Base-by-base conservation (phyloP, 2,888 invertebrate genomes). In the Linnaemya tessellans region DNA sequence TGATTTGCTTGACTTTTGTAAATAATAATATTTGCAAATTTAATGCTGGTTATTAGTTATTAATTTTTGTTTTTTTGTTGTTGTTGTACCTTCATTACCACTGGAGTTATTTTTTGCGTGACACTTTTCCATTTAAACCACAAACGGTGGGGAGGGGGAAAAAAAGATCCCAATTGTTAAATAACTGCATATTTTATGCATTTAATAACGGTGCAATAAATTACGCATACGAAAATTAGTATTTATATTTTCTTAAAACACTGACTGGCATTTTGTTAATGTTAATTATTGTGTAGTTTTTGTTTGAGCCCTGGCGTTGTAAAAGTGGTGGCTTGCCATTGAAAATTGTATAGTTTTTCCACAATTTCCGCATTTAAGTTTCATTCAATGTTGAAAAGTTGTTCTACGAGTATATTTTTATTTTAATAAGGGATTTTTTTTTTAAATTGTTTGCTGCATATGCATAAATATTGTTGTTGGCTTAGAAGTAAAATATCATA, bases 281-380 rank as follows among this genome's bases (percentile, higher is more conserved):
- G 3, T 18, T 54, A 68, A 54, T 51, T 30, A 41, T 54, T 35
- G 13, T 58, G 58, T 43, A 41, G 25, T 56, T 70, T 41, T 13
- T 46, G n/a, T 35, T 74, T 35, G 4, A 79, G 62, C 20, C 51
- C 18, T 62, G 78, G n/a, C 54, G 38, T 56, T 70, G 9, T 3
- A 1, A 56, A 46, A 35, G 43, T 58, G 22, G 22, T 20, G 20
- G 30, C n/a, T 62, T 54, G 60, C 20, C 77, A 80, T 75, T 80
- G 79, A 67, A 64, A 8, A 35, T 46, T 62, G 49, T 73, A n/a
- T 43, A 80, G 43, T 56, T 65, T 65, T 77, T 60, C 11, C 65
- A 77, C 56, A 67, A 77, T 78, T 78, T 84, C 84, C 84, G 84
- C 64, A 56, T 80, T 62, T 22, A 15, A 18, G 15, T 71, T 71